Conservation (phyloP, 1,140 invertebrate genomes). For the Cydia splendana region DNA sequence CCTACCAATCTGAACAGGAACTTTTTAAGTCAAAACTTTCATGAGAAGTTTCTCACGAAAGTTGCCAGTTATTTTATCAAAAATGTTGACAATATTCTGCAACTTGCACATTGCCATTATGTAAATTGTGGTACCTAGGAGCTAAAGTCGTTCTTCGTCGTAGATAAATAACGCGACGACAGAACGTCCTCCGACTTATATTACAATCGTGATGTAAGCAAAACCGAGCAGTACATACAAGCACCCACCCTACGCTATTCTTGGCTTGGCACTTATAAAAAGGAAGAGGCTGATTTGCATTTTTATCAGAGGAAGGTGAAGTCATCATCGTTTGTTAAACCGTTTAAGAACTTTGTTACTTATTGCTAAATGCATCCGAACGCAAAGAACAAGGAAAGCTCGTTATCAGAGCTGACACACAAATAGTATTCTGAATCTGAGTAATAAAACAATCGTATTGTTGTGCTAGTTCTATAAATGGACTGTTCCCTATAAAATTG, state of each 20-base stretch:
- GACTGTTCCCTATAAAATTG: conserved; percentile 29
- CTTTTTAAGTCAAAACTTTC: no score
- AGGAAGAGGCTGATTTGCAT: conserved; percentile 77
- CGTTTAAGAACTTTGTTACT: conserved; percentile 27
- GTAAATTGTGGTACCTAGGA: no score
- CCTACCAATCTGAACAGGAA: no score
- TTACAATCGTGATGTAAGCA: conserved; percentile 46
- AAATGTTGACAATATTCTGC: no score
- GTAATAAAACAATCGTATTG: conserved; percentile 23
- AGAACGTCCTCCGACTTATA: conserved; percentile 7
- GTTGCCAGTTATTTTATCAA: no score
- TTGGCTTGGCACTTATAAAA: conserved; percentile 70
- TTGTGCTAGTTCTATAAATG: conserved; percentile 27
- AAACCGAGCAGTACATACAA: conserved; percentile 40
- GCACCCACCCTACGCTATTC: conserved; percentile 73
- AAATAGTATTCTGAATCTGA: conserved; percentile 22
- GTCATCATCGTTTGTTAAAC: conserved; percentile 51
- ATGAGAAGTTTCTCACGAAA: no score
- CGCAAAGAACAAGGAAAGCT: not conserved
- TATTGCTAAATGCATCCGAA: conserved; percentile 8
- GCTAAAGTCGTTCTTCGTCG: not conserved
- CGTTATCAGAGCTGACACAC: not conserved
- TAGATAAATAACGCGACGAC: not conserved
- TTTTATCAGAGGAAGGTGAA: conserved; percentile 75
- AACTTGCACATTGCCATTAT: no score